Evolutionary conservation across 2,113 vertebrate species (phyloP), one percentile per base, ranked within the genome.

Genomic region (Tautogolabrus adspersus): DNA sequence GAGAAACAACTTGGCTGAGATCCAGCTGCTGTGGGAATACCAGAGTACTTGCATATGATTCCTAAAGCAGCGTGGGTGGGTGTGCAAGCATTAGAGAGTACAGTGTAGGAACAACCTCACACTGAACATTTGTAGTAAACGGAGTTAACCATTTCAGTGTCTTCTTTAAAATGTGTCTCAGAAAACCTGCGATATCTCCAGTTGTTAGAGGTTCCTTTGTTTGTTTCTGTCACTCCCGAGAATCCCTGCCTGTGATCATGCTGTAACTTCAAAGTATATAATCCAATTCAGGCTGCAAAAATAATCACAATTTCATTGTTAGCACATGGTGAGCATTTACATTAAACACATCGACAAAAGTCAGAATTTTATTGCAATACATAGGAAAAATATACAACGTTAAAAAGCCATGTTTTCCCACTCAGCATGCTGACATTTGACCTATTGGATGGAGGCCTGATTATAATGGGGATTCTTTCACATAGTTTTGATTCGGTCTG

Each of bases 11-110:
- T 19, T 84, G 70, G 73, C 75, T 58, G 11, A 16, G 40, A 30
- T 80, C 66, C 66, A 81, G 9, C 30, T 44, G 1, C 37, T 54
- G 15, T 63, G 64, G 80, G 66, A 85, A 79, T 66, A 62, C 66
- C 76, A 78, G 9, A 82, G 55, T 7, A 49, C 59, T 42, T 72
- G 47, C 11, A 3, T 70, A 23, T 63, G 59, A 63, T 63, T 80
- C 37, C 44, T 26, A 69, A 75, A 60, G 37, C 72, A n/a, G 52
- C 12, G 26, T 75, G 51, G 73, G 60, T 1, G 77, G 59, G 66
- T 44, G 52, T 44, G 67, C 38, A 12, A 30, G 52, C 38, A 22
- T 66, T 55, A 79, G 8, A 79, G 60, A 58, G 56, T 26, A 11
- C 11, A 49, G 67, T 2, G 1, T 65, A 60, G 46, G 61, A 77